Conservation (phyloP, 2,797 vertebrate species). For the Ammospiza maritima region DNA sequence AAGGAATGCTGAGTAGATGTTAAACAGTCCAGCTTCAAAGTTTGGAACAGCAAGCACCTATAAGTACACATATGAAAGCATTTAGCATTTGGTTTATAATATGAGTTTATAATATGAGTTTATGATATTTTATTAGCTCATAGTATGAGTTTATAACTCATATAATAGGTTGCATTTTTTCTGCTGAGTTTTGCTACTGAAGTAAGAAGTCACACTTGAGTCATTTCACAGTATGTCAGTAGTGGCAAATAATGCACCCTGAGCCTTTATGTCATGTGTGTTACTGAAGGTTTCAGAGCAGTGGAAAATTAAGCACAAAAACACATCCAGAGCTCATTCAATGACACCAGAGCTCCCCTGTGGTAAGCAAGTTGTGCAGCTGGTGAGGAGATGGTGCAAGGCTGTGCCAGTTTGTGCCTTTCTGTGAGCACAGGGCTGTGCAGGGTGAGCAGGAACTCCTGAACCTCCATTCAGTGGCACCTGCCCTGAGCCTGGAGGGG, state of each 20-base stretch:
- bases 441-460: background rate
- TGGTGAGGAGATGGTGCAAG: background rate
- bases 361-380: fast-evolving
- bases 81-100: background rate
- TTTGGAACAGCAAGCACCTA: background rate
- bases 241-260: background rate
- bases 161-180: background rate
- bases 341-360: background rate
- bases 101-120: background rate
- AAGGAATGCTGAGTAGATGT: background rate
- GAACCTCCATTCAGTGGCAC: background rate
- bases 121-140: background rate
- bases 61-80: fast-evolving
- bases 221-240: background rate
- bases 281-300: background rate
- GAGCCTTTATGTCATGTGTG: background rate
- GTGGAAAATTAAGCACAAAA: background rate
- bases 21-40: background rate
- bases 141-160: background rate
- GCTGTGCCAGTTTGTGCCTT: background rate
- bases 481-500: background rate
- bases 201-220: background rate
- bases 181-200: background rate
- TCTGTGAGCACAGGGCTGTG: background rate
- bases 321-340: background rate